phyloP scores from a whole-genome alignment of 1,140 invertebrate genomes.

The Pogonus chalceus region DNA sequence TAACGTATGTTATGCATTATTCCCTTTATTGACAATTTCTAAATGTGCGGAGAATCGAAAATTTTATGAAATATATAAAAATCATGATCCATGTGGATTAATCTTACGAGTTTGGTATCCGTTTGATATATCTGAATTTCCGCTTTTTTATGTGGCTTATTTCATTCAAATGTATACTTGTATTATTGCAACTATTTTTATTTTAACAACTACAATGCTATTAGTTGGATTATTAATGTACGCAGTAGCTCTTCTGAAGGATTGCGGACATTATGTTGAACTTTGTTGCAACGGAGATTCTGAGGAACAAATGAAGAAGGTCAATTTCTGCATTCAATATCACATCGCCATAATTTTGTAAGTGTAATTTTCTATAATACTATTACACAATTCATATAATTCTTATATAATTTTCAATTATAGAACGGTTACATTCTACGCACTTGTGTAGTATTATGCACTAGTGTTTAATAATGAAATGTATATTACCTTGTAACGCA shows the following conservation, averaged over 20 bases:
- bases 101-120: slow-evolving; percentile 20
- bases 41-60: slow-evolving; percentile 16
- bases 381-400: too few relatives aligned
- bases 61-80: slow-evolving; percentile 14
- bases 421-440: too few relatives aligned
- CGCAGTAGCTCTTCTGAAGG: slow-evolving; percentile 18
- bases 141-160: slow-evolving; percentile 21
- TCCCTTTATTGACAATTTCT: slow-evolving; percentile 18
- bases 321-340: slow-evolving; percentile 18
- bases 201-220: slow-evolving; percentile 22
- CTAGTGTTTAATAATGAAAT: too few relatives aligned
- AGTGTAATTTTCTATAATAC: too few relatives aligned
- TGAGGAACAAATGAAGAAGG: slow-evolving; percentile 9
- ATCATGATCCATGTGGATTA: slow-evolving; percentile 21
- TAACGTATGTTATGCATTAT: slow-evolving; percentile 22
- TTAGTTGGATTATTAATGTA: slow-evolving; percentile 24
- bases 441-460: too few relatives aligned
- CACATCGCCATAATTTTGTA: slow-evolving; percentile 23
- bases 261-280: slow-evolving; percentile 17
- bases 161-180: slow-evolving; percentile 21
- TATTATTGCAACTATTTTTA: slow-evolving; percentile 18
- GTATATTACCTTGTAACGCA: too few relatives aligned
- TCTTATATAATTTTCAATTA: too few relatives aligned
- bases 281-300: slow-evolving; percentile 9
- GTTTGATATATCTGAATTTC: slow-evolving; percentile 19